phyloP scores from a whole-genome alignment of 2,888 invertebrate species.

The Cryptophagus acutangulus region DNA sequence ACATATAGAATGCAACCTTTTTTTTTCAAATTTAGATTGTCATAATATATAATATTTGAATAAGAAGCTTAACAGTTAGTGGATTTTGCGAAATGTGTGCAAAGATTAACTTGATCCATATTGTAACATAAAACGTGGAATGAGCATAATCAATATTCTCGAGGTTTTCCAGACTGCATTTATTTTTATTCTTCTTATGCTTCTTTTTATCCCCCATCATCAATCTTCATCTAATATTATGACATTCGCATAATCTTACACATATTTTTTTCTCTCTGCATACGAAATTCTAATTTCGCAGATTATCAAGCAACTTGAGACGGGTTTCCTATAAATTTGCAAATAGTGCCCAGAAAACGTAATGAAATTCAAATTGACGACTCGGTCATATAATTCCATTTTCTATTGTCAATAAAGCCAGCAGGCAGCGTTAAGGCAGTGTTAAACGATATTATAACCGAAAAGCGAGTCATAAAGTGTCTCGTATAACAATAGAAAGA shows the following conservation, averaged over 20 bases:
- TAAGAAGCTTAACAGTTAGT: neutral
- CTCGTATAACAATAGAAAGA: slow-evolving; percentile 32
- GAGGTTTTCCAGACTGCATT: neutral
- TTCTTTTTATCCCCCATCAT: neutral
- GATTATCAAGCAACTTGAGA: too few species aligned
- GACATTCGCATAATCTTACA: too few species aligned
- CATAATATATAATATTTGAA: too few species aligned
- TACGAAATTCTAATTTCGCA: too few species aligned
- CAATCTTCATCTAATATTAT: slow-evolving; percentile 2
- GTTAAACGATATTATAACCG: slow-evolving; percentile 5
- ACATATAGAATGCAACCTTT: too few species aligned
- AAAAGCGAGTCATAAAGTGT: slow-evolving; percentile 23
- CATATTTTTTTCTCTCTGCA: too few species aligned
- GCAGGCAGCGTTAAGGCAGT: too few species aligned
- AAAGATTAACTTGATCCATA: slow-evolving; percentile 1
- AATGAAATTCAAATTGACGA: too few species aligned
- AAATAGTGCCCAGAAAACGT: too few species aligned
- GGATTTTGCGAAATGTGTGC: neutral
- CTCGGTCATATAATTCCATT: neutral
- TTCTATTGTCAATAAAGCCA: too few species aligned
- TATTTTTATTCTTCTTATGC: neutral
- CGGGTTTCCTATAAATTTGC: too few species aligned
- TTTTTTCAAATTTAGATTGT: too few species aligned
- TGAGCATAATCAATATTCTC: slow-evolving; percentile 1
- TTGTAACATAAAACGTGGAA: slow-evolving; percentile 1